phyloP scores from a whole-genome alignment of 2,888 invertebrate genomes.

The Apodemia mormo region DNA sequence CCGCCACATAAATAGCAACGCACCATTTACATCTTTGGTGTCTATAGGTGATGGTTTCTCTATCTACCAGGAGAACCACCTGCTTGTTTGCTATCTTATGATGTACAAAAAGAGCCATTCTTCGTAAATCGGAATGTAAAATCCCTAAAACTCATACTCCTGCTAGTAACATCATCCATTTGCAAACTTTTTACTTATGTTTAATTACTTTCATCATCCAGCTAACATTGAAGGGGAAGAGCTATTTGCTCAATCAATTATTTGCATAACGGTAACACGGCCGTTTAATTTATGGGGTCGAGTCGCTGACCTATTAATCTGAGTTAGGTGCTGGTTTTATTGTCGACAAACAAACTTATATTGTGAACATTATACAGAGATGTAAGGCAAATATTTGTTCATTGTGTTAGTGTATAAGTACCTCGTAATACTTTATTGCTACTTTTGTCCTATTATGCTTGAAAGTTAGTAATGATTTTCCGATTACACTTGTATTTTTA shows the following conservation, averaged over 20 bases:
- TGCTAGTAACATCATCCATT: neutral
- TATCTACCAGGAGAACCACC: too few relatives aligned
- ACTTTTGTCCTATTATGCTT: neutral
- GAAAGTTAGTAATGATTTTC: neutral
- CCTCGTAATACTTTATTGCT: neutral
- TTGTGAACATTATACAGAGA: slow-evolving; percentile 11
- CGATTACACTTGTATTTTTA: too few relatives aligned
- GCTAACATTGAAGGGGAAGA: slow-evolving; percentile 25
- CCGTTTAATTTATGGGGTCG: slow-evolving; percentile 51
- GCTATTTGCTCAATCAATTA: slow-evolving; percentile 69
- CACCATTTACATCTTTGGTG: too few relatives aligned
- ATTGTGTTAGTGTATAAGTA: neutral
- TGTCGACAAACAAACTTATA: slow-evolving; percentile 18
- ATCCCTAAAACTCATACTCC: neutral
- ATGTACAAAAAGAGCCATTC: too few relatives aligned
- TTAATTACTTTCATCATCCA: slow-evolving; percentile 16
- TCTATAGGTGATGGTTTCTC: too few relatives aligned
- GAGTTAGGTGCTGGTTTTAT: slow-evolving; percentile 19
- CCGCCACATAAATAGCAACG: too few relatives aligned
- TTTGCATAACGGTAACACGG: slow-evolving; percentile 54
- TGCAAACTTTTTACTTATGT: slow-evolving; percentile 4
- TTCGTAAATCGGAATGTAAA: neutral
- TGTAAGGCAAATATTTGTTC: neutral
- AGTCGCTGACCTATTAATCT: slow-evolving; percentile 52
- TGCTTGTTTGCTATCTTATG: too few relatives aligned